phyloP scores from a whole-genome alignment of 2,113 vertebrate species.

The Pygoscelis adeliae region DNA sequence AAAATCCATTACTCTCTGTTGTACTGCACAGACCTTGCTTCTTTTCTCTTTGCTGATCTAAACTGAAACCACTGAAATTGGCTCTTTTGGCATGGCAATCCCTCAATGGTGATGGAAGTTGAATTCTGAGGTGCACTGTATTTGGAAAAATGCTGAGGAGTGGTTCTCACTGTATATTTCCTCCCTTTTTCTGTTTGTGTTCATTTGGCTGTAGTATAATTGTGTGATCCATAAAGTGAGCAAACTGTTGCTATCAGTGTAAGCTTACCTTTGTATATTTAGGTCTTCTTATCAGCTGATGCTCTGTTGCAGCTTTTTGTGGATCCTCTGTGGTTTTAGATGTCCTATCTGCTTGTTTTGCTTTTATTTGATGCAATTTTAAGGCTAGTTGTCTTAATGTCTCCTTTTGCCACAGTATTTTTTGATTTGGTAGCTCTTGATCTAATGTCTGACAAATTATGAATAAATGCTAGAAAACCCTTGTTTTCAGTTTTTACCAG shows the following conservation, averaged over 20 bases:
- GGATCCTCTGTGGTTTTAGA: neutral
- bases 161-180: neutral
- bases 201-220: neutral
- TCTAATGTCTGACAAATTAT: neutral
- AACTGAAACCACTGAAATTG: neutral
- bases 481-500: neutral
- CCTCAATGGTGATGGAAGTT: neutral
- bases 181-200: neutral
- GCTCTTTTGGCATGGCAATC: neutral
- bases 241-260: neutral
- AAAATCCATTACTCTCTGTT: neutral
- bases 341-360: neutral
- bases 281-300: neutral
- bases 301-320: neutral
- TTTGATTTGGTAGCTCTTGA: neutral
- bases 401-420: neutral
- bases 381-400: neutral
- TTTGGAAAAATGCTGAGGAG: neutral
- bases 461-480: neutral
- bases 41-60: neutral
- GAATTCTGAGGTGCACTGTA: neutral
- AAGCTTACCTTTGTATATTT: neutral
- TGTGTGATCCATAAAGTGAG: neutral
- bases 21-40: neutral
- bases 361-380: neutral